Evolutionary conservation across 2,888 invertebrate genomes (phyloP).

Genomic region (Capitulum mitella): DNA sequence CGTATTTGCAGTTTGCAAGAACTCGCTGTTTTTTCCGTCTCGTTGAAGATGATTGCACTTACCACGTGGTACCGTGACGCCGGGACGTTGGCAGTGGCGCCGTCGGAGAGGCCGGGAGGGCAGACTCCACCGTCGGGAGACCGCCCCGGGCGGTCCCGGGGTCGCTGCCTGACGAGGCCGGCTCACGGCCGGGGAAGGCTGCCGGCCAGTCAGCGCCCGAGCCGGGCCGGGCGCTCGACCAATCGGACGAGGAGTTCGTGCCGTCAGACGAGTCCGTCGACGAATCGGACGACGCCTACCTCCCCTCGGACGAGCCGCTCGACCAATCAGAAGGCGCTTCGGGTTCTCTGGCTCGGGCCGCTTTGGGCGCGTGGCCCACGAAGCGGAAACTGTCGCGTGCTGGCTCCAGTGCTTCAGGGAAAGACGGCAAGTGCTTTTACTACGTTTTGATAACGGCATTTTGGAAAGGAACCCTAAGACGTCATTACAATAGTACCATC

Average conservation of each 20-base stretch:
- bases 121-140: neutral
- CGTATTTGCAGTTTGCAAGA: no score
- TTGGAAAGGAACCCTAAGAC: no score
- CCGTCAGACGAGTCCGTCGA: neutral
- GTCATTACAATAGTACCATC: no score
- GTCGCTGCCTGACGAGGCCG: no score
- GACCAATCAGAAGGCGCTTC: neutral
- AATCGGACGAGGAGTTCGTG: constrained; percentile 11
- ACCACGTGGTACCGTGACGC: neutral
- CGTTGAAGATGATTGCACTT: no score
- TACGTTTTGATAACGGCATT: no score
- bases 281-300: neutral
- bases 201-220: no score
- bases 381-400: neutral
- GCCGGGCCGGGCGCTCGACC: neutral
- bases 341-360: neutral
- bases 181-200: neutral
- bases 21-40: no score
- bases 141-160: neutral
- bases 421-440: no score
- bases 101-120: neutral
- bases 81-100: neutral
- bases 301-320: neutral
- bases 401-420: neutral
- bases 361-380: neutral